A percentile compares a stretch with the other conserved stretches of the same genome.
Conservation (phyloP, 2,888 invertebrate genomes). For the Meteorus colon region DNA sequence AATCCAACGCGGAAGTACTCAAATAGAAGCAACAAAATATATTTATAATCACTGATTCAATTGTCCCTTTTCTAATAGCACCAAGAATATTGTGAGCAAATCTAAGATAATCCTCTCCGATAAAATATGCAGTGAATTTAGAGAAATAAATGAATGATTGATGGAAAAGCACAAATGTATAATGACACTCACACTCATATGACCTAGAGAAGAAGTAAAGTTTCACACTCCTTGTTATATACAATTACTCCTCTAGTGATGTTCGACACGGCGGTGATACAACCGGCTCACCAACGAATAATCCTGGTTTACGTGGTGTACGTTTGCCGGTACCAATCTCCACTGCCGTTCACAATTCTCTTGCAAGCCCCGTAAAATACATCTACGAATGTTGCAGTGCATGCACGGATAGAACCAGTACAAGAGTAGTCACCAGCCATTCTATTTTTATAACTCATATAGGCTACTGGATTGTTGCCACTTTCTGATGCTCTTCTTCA, state of each 20-base stretch:
- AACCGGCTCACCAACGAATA: slow-evolving; percentile 25
- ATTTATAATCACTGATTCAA: neutral
- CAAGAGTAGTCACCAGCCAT: slow-evolving; percentile 40
- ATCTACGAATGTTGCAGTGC: slow-evolving; percentile 42
- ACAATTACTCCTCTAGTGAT: neutral
- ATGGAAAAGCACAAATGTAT: slow-evolving; percentile 21
- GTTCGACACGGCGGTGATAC: slow-evolving; percentile 52
- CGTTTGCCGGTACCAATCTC: slow-evolving; percentile 33
- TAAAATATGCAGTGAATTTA: neutral
- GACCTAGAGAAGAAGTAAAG: slow-evolving; percentile 57
- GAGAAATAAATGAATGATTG: neutral
- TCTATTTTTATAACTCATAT: slow-evolving; percentile 55
- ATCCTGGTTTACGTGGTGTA: slow-evolving; percentile 36
- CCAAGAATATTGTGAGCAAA: neutral
- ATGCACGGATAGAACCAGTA: slow-evolving; percentile 33
- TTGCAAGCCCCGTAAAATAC: slow-evolving; percentile 9
- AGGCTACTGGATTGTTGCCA: slow-evolving; percentile 68
- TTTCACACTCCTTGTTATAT: neutral
- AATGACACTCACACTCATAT: slow-evolving; percentile 67
- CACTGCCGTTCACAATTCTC: slow-evolving; percentile 42
- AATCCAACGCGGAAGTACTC: slow-evolving; percentile 47
- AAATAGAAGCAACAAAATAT: slow-evolving; percentile 46
- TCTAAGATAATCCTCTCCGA: neutral
- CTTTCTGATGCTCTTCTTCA: slow-evolving; percentile 58
- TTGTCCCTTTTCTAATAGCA: neutral